Evolutionary conservation across 2,888 invertebrate genomes (phyloP).

Genomic region (Patella caerulea): DNA sequence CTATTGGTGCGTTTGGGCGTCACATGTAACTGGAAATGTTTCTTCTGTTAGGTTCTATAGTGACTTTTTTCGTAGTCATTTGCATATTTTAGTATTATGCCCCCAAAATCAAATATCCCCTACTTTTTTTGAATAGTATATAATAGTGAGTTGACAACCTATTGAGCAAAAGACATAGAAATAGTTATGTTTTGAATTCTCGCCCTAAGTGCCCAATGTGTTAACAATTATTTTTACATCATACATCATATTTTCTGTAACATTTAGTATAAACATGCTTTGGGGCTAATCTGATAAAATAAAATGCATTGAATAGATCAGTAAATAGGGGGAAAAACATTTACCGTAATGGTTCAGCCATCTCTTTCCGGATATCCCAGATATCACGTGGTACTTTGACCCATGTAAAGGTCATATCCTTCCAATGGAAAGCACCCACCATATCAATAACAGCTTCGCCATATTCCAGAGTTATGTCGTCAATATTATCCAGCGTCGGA

Average conservation of each 20-base stretch:
- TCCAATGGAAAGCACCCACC: conserved; percentile 2
- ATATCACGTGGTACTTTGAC: neutral
- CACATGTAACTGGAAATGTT: too few relatives aligned
- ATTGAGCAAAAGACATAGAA: too few relatives aligned
- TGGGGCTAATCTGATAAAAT: neutral
- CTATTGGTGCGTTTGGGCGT: too few relatives aligned
- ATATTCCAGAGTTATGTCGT: neutral
- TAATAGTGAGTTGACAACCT: too few relatives aligned
- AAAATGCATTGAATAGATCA: neutral
- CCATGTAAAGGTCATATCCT: conserved; percentile 10
- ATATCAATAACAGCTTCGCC: conserved; percentile 8
- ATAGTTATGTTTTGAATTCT: too few relatives aligned
- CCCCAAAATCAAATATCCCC: too few relatives aligned
- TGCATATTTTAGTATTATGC: too few relatives aligned
- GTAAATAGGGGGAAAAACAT: neutral
- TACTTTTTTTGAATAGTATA: too few relatives aligned
- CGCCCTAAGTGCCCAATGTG: too few relatives aligned
- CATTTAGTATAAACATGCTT: neutral
- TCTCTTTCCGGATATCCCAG: neutral
- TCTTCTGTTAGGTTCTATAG: too few relatives aligned
- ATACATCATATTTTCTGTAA: neutral
- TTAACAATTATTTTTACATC: too few relatives aligned
- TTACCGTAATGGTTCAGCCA: neutral
- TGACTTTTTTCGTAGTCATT: too few relatives aligned
- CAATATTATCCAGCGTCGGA: neutral